A percentile compares a stretch with the other conserved stretches of the same genome.
Conservation (phyloP, 2,888 invertebrate species). For the Pristionchus entomophagus region DNA sequence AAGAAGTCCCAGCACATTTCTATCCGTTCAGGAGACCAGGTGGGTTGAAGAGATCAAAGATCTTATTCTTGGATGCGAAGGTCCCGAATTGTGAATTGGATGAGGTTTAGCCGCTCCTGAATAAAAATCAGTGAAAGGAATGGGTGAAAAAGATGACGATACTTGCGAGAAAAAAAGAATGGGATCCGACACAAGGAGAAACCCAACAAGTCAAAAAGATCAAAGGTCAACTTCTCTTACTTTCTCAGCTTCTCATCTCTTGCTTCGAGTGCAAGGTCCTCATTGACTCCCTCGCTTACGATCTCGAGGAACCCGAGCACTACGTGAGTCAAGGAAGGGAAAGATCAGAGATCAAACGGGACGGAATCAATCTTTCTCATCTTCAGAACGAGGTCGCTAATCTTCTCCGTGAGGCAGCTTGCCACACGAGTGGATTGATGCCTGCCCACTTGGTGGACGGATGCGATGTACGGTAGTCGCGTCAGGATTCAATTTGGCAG, state of each 20-base stretch:
- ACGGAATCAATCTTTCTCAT: background rate
- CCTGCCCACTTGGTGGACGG: constrained; percentile 58
- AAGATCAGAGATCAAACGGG: background rate
- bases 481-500: background rate
- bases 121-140: too few relatives aligned
- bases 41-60: background rate
- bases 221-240: background rate
- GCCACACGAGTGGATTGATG: constrained; percentile 63
- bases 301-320: constrained; percentile 22
- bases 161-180: too few relatives aligned
- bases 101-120: too few relatives aligned
- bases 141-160: too few relatives aligned
- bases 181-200: background rate
- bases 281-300: constrained; percentile 3
- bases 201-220: background rate
- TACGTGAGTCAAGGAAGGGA: background rate
- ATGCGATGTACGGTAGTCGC: constrained; percentile 16
- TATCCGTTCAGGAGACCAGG: background rate
- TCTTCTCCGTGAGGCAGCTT: constrained; percentile 61
- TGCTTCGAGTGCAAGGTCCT: constrained; percentile 49
- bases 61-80: too few relatives aligned
- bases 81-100: too few relatives aligned
- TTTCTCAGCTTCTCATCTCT: constrained; percentile 41
- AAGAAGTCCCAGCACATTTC: constrained; percentile 36
- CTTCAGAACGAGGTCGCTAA: constrained; percentile 60